Evolutionary conservation across 2,797 vertebrate genomes (phyloP).

Genomic region (Lepus oiostolus): DNA sequence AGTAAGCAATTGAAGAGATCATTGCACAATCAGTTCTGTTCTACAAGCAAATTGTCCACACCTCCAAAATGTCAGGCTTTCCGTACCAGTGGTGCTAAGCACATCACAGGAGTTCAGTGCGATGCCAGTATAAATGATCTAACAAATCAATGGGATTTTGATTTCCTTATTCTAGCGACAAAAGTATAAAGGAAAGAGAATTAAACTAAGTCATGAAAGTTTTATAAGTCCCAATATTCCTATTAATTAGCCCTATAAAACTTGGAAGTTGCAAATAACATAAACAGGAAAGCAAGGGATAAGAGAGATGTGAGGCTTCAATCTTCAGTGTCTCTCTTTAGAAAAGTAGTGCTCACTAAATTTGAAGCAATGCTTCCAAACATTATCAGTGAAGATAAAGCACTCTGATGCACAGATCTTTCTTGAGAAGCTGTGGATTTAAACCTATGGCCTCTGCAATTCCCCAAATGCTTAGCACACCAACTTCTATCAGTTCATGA

Average conservation of each 20-base stretch:
- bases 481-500: background rate
- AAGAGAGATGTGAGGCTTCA: background rate
- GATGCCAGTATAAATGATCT: constrained; percentile 6
- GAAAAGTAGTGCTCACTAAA: background rate
- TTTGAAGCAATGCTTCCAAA: background rate
- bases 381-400: background rate
- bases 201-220: background rate
- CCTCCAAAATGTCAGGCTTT: background rate
- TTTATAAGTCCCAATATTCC: background rate
- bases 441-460: background rate
- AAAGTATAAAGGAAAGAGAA: background rate
- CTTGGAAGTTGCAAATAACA: background rate
- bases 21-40: constrained; percentile 19
- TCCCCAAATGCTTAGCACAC: background rate
- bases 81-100: background rate
- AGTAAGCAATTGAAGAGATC: constrained; percentile 48
- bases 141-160: constrained; percentile 18
- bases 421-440: background rate
- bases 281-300: background rate
- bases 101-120: background rate
- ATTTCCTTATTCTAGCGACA: constrained; percentile 39
- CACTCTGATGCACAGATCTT: background rate
- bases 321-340: background rate
- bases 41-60: background rate
- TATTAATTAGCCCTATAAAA: constrained; percentile 22